Conservation (phyloP, 1,140 invertebrate genomes). For the Catajapyx aquilonaris region DNA sequence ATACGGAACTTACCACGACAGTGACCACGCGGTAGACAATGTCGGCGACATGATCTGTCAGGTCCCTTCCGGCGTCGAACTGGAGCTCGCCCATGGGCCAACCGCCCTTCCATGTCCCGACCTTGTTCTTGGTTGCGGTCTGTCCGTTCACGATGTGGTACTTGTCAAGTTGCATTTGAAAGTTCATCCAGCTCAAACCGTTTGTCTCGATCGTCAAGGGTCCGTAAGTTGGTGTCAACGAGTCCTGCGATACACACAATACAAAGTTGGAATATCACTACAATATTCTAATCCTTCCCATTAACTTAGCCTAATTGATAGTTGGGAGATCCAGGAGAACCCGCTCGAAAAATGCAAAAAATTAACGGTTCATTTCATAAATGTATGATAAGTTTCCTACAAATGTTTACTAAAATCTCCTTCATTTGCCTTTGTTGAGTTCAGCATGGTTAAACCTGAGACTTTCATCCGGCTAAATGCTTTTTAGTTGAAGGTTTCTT, state of each 20-base stretch:
- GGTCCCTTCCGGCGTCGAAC: conserved; percentile 28
- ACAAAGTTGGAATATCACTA: too few relatives aligned
- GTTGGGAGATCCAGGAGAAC: conserved; percentile 4
- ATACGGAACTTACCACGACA: conserved; percentile 31
- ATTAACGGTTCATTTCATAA: not conserved
- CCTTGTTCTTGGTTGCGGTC: conserved; percentile 31
- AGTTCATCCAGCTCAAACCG: conserved; percentile 47
- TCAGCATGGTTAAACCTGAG: too few relatives aligned
- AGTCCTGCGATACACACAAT: conserved; percentile 29
- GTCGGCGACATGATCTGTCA: conserved; percentile 52
- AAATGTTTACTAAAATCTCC: too few relatives aligned
- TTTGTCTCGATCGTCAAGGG: conserved; percentile 34
- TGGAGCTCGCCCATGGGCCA: conserved; percentile 28
- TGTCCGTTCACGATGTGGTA: conserved; percentile 24
- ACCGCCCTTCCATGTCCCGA: conserved; percentile 46
- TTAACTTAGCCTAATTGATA: too few relatives aligned
- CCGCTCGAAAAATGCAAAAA: not conserved
- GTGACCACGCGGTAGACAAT: conserved; percentile 61
- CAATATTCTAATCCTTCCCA: too few relatives aligned
- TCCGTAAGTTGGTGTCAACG: conserved; percentile 39
- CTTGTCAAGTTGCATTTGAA: conserved; percentile 41
- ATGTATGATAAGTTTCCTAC: too few relatives aligned
- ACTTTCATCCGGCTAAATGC: too few relatives aligned
- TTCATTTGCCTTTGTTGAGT: too few relatives aligned
- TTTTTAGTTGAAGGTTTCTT: too few relatives aligned